Conservation (phyloP, 2,797 vertebrate genomes). For the Sarcoramphus papa region DNA sequence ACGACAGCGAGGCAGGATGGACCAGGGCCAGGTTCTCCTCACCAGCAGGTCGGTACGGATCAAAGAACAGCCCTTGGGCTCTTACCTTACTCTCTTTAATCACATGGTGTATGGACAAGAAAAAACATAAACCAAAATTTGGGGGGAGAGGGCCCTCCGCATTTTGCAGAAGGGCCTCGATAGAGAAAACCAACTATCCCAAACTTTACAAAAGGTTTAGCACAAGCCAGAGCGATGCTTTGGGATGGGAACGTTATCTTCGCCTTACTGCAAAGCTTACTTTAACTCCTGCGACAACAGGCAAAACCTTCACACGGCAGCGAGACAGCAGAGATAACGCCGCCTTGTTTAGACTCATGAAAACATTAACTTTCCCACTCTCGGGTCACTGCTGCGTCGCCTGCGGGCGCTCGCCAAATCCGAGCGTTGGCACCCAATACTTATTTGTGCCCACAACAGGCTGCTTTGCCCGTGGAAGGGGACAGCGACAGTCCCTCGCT, state of each 20-base stretch:
- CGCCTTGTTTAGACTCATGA: neutral
- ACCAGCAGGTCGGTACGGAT: neutral
- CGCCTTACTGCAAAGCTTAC: rapidly evolving
- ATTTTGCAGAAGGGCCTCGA: rapidly evolving
- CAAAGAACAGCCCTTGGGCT: neutral
- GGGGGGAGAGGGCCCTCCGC: neutral
- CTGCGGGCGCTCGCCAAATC: neutral
- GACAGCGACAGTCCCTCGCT: rapidly evolving
- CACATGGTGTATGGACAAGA: rapidly evolving
- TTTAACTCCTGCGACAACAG: neutral
- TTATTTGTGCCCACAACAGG: neutral
- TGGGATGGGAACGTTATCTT: neutral
- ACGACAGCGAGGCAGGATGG: neutral
- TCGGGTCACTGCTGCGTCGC: rapidly evolving
- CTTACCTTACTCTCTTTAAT: neutral
- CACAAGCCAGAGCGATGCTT: rapidly evolving
- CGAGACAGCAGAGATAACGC: neutral
- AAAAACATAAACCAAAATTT: neutral
- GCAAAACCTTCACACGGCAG: neutral
- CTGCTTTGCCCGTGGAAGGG: neutral
- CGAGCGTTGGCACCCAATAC: rapidly evolving
- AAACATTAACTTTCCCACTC: neutral
- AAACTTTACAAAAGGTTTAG: neutral
- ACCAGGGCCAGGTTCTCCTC: neutral
- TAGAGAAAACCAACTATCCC: neutral